Evolutionary conservation across 2,888 invertebrate genomes (phyloP).

Genomic region (Arctia plantaginis): DNA sequence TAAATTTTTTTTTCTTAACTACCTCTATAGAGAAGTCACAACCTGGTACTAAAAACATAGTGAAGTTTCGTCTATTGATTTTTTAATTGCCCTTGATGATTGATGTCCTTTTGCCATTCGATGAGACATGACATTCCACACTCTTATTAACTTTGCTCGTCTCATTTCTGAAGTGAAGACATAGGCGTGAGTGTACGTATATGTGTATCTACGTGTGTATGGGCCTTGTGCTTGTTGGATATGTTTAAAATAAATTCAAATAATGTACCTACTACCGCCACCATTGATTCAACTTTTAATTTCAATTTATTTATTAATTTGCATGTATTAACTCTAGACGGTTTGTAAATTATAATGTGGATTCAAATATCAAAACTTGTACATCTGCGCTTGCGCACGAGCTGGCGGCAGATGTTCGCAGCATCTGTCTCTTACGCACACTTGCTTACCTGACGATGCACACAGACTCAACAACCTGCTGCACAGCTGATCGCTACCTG

Average conservation of each 20-base stretch:
- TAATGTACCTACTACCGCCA: neutral
- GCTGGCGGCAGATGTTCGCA: conserved; percentile 80
- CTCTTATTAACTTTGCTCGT: no score
- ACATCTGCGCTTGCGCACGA: conserved; percentile 60
- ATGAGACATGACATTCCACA: no score
- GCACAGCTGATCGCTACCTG: conserved; percentile 81
- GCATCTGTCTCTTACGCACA: conserved; percentile 75
- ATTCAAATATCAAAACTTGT: conserved; percentile 64
- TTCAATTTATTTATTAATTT: neutral
- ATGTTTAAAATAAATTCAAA: neutral
- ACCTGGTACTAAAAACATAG: no score
- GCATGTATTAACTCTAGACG: neutral
- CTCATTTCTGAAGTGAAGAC: no score
- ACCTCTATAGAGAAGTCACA: no score
- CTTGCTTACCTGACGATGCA: conserved; percentile 25
- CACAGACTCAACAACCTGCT: conserved; percentile 71
- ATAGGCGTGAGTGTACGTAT: neutral
- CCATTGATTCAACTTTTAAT: neutral
- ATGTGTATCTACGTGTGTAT: neutral
- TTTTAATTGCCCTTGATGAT: no score
- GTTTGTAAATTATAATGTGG: neutral
- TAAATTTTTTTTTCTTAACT: no score
- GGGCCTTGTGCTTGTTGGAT: neutral
- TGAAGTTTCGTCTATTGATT: no score
- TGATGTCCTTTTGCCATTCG: no score